Evolutionary conservation across 2,888 invertebrate genomes (phyloP).

Genomic region (Lasioglossum marginatum): DNA sequence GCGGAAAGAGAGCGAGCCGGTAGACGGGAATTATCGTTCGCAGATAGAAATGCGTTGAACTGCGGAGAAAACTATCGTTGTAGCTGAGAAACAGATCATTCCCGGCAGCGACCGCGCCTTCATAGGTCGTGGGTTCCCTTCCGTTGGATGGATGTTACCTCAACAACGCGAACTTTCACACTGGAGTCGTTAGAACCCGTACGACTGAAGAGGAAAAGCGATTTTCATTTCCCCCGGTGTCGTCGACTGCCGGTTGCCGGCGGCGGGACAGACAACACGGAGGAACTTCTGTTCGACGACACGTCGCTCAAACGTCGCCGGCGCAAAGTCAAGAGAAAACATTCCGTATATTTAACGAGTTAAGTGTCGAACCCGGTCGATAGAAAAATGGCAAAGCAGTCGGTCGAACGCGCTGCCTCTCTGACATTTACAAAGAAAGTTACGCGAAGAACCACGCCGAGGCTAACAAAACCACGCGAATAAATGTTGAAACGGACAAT

Average conservation of each 20-base stretch:
- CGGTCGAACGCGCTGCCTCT: slow-evolving; percentile 37
- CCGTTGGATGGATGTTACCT: slow-evolving; percentile 33
- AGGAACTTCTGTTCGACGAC: slow-evolving; percentile 4
- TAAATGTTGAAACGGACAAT: slow-evolving; percentile 9
- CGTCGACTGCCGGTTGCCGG: slow-evolving; percentile 6
- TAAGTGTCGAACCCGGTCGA: background rate
- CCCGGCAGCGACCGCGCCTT: slow-evolving; percentile 40
- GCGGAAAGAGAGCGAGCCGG: background rate
- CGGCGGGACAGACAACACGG: background rate
- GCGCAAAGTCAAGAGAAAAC: slow-evolving; percentile 23
- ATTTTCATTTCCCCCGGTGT: slow-evolving; percentile 41
- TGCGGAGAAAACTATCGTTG: slow-evolving; percentile 20
- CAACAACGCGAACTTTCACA: slow-evolving; percentile 58
- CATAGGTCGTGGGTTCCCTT: slow-evolving; percentile 21
- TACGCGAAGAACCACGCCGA: background rate
- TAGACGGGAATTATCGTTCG: slow-evolving; percentile 1
- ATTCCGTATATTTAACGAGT: slow-evolving; percentile 21
- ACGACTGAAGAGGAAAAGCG: slow-evolving; percentile 42
- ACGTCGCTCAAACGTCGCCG: slow-evolving; percentile 1
- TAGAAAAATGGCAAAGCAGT: slow-evolving; percentile 15
- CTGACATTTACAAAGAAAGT: slow-evolving; percentile 69
- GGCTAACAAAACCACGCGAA: slow-evolving; percentile 26
- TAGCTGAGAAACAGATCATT: slow-evolving; percentile 47
- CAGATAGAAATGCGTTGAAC: background rate
- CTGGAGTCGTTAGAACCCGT: slow-evolving; percentile 30